phyloP scores from a whole-genome alignment of 2,888 invertebrate genomes.

The Rhaphigaster nebulosa region DNA sequence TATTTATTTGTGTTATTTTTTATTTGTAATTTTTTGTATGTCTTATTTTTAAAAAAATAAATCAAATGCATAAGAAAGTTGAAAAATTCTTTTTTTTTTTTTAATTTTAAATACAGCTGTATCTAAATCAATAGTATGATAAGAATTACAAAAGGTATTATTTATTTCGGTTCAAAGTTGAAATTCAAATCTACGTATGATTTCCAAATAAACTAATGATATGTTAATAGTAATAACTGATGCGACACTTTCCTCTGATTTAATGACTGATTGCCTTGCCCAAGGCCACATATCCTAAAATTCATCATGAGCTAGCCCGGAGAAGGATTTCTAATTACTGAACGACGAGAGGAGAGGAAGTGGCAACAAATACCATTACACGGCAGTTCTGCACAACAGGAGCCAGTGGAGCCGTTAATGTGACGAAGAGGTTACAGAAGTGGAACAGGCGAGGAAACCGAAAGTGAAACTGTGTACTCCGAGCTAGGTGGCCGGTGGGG shows the following conservation, averaged over 20 bases:
- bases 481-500: background rate
- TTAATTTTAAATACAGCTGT: too few relatives aligned
- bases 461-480: background rate
- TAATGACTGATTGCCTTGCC: background rate
- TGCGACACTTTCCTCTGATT: background rate
- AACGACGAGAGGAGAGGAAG: background rate
- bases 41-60: too few relatives aligned
- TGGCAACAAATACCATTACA: background rate
- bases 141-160: too few relatives aligned
- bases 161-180: too few relatives aligned
- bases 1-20: too few relatives aligned
- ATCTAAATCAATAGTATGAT: too few relatives aligned
- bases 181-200: too few relatives aligned
- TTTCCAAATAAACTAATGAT: too few relatives aligned
- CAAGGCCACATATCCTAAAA: background rate
- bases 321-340: background rate
- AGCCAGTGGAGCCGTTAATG: background rate
- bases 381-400: background rate
- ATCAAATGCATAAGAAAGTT: too few relatives aligned
- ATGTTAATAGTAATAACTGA: too few relatives aligned
- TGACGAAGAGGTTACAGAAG: conserved; percentile 8
- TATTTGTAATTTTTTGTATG: too few relatives aligned
- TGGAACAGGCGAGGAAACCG: conserved; percentile 40
- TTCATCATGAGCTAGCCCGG: background rate
- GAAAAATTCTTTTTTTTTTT: too few relatives aligned